A percentile compares a stretch with the other conserved stretches of the same genome.
These are phyloP conservation scores for Pimephales promelas DNA, from an alignment of 2,113 vertebrate genomes.

Conservation along the genomic window DNA sequence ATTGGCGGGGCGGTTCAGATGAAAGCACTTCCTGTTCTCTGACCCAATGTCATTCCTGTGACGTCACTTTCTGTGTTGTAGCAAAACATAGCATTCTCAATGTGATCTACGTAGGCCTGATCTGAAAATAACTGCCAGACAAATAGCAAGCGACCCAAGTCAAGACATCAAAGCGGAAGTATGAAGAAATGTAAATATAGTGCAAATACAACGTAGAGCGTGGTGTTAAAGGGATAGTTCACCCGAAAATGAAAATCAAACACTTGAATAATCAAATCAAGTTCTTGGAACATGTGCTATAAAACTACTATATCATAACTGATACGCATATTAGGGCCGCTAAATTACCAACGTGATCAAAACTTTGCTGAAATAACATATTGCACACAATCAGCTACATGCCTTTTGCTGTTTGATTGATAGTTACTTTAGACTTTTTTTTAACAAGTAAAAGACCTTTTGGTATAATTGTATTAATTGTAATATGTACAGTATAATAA, in stretches of 20 bases:
- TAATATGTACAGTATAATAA: too few relatives aligned
- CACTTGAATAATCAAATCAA: too few relatives aligned
- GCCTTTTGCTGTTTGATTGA: too few relatives aligned
- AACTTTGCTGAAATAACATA: too few relatives aligned
- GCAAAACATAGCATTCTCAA: conserved; percentile 54
- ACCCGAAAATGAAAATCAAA: background rate
- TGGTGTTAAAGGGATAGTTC: background rate
- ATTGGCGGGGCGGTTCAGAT: conserved; percentile 45
- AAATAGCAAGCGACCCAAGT: conserved; percentile 45
- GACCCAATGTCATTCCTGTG: conserved; percentile 50
- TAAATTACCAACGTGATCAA: too few relatives aligned
- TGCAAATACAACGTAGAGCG: conserved; percentile 1
- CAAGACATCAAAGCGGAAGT: conserved; percentile 38
- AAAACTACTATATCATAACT: too few relatives aligned
- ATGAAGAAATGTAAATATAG: conserved; percentile 31
- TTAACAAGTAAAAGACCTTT: too few relatives aligned
- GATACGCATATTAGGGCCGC: too few relatives aligned
- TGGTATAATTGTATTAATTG: too few relatives aligned
- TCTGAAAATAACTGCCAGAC: conserved; percentile 39
- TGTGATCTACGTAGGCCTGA: conserved; percentile 33
- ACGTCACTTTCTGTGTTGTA: conserved; percentile 51
- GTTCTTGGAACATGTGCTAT: too few relatives aligned
- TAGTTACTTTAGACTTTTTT: too few relatives aligned
- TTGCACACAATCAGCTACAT: too few relatives aligned
- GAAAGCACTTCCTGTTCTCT: conserved; percentile 60